A percentile compares a stretch with the other conserved stretches of the same genome.
Evolutionary conservation across 2,113 vertebrate genomes (phyloP).

Genomic region (Ondatra zibethicus): DNA sequence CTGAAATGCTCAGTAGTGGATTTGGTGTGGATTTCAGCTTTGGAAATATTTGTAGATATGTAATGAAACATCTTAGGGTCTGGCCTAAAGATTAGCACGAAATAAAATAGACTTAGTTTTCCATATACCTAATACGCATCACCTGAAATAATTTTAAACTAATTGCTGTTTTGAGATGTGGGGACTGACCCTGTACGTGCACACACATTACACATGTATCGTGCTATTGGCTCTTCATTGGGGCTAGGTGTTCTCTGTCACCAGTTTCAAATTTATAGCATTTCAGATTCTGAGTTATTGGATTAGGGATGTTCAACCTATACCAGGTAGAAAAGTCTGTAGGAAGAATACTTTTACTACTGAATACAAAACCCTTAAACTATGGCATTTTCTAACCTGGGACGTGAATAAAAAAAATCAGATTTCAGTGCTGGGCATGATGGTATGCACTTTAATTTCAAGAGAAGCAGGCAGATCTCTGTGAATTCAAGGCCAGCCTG

Average conservation of each 20-base stretch:
- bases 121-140: background rate
- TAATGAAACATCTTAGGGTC: background rate
- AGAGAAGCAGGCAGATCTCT: background rate
- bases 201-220: background rate
- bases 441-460: background rate
- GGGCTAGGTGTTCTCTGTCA: background rate
- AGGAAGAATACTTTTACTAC: slow-evolving; percentile 23
- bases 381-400: slow-evolving; percentile 52
- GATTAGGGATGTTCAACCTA: background rate
- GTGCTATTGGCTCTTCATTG: background rate
- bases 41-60: background rate
- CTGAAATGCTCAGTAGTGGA: background rate
- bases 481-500: too few species aligned
- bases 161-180: too few species aligned
- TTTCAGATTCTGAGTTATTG: background rate
- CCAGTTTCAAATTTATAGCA: background rate
- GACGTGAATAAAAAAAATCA: slow-evolving; percentile 8
- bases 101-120: background rate
- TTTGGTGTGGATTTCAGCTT: background rate
- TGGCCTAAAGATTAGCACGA: background rate
- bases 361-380: slow-evolving; percentile 23
- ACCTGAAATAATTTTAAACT: background rate
- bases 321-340: slow-evolving; percentile 19
- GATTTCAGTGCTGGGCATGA: background rate
- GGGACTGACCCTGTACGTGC: background rate